Evolutionary conservation across 2,888 invertebrate species (phyloP), one percentile per base, ranked within the genome.

Genomic region (Rhodophaea formosa): DNA sequence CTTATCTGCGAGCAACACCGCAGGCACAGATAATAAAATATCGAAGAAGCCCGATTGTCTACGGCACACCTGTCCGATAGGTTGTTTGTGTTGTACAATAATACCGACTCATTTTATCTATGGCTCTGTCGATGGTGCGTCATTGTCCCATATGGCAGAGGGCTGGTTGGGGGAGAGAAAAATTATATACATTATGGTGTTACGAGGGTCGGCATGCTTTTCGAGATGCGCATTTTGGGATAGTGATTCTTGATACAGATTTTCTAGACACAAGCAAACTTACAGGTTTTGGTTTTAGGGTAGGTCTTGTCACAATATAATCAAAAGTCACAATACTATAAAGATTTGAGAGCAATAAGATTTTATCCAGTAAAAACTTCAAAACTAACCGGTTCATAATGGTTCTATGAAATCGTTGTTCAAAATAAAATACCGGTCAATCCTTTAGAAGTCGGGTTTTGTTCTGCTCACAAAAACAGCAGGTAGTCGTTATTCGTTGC

Each of bases 141-240:
- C 59, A 62, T 61, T 61, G 62, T 60, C 59, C 62, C 64, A 61
- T 64, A 59, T 61, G 61, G 59, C 59, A 56, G 45, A 8, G 43
- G 44, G 47, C 44, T 23, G 47, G 44, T 51, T 46, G 35, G 54
- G 54, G 54, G 54, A 58, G 59, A 49, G 60, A 60, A 58, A 60
- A 63, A 63, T 49, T 57, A 55, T 60, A 62, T 56, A 58, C 58
- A 62, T 60, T 56, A 60, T 47, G 56, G 53, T 56, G 52, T 49
- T 53, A 43, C 49, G 43, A 57, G 57, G 53, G 53, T 54, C 54
- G n/a, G 15, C 16, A 35, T 54, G 51, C 45, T 56, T 35, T 32
- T 32, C 29, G 15, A 56, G 49, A 55, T 51, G 39, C 52, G 52
- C 53, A 52, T 52, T 56, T 59, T 46, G 55, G 30, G 42, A 45